These are phyloP conservation scores for Nemoura dubitans DNA, from an alignment of 2,888 invertebrate species.

Conservation along the genomic window DNA sequence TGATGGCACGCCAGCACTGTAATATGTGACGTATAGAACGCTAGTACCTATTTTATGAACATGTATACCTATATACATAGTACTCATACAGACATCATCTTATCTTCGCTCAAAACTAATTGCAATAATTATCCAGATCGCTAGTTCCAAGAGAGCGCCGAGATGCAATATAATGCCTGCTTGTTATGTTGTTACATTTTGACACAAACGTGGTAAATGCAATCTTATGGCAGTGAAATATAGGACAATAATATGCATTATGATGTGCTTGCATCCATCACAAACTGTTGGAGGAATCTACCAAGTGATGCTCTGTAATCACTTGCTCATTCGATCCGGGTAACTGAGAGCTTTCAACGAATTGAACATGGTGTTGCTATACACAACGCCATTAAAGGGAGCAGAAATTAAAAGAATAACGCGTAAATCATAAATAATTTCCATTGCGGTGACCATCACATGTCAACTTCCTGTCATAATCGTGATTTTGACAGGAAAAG, in stretches of 20 bases:
- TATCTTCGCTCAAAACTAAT: neutral
- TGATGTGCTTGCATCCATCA: neutral
- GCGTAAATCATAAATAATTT: too few relatives aligned
- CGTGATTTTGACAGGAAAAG: too few relatives aligned
- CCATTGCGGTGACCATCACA: too few relatives aligned
- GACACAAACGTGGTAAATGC: conserved; percentile 9
- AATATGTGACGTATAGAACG: neutral
- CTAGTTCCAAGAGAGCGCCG: neutral
- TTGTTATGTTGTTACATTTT: conserved; percentile 4
- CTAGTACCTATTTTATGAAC: neutral
- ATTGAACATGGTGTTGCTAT: too few relatives aligned
- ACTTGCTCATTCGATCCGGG: neutral
- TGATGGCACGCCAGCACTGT: neutral
- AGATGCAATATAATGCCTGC: neutral
- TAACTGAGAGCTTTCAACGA: neutral
- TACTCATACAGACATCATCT: conserved; percentile 4
- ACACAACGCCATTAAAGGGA: too few relatives aligned
- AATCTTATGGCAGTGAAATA: neutral
- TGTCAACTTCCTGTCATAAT: too few relatives aligned
- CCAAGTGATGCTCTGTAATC: neutral
- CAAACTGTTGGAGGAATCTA: neutral
- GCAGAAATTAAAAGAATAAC: too few relatives aligned
- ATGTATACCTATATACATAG: neutral
- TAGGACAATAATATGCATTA: neutral
- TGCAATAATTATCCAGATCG: neutral